Evolutionary conservation across 2,113 vertebrate species (phyloP).

Genomic region (Brachypodius melanocephalos): DNA sequence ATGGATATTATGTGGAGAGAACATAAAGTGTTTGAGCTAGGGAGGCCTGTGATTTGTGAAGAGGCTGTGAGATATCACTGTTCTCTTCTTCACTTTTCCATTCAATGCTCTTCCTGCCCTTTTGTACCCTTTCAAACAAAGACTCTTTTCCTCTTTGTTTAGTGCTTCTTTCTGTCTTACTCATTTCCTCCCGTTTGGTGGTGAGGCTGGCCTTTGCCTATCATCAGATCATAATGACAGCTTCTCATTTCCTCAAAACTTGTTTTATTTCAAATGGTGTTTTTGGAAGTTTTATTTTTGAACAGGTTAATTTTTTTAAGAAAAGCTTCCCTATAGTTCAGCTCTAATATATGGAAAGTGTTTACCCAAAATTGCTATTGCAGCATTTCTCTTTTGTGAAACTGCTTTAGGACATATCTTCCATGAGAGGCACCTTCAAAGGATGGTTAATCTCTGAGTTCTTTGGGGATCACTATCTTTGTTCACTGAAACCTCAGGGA

Average conservation of each 20-base stretch:
- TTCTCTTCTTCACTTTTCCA: not conserved
- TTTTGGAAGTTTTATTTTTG: not conserved
- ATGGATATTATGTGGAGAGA: not conserved
- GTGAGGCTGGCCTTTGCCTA: not conserved
- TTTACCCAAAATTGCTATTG: not conserved
- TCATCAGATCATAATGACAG: not conserved
- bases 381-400: not conserved
- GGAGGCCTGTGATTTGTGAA: not conserved
- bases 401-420: not conserved
- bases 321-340: not conserved
- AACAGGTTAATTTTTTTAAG: not conserved
- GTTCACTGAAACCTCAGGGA: not conserved
- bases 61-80: not conserved
- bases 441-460: not conserved
- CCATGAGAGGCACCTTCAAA: not conserved
- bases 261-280: not conserved
- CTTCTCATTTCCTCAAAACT: not conserved
- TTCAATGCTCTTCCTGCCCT: not conserved
- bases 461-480: not conserved
- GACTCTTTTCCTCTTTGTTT: not conserved
- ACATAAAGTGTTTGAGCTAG: not conserved
- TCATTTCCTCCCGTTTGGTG: not conserved
- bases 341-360: not conserved
- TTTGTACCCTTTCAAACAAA: not conserved
- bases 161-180: not conserved